These are phyloP conservation scores for Burhinus bistriatus DNA, from an alignment of 2,113 vertebrate genomes.

Conservation along the genomic window DNA sequence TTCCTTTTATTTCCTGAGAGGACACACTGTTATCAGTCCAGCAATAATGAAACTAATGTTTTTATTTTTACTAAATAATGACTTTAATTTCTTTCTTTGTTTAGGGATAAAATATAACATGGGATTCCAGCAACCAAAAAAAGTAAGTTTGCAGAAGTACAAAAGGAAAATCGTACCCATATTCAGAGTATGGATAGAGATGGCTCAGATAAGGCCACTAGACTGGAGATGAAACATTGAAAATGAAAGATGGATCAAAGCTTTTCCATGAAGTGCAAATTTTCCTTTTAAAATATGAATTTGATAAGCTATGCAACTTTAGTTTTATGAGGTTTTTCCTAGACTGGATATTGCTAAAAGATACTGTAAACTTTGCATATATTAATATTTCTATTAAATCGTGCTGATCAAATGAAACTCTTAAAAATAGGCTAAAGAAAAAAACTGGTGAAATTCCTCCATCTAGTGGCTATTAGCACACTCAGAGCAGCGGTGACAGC, in stretches of 20 bases:
- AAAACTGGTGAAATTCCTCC: slow-evolving; percentile 50
- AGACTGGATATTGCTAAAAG: slow-evolving; percentile 2
- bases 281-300: not conserved
- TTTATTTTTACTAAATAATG: slow-evolving; percentile 20
- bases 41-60: not conserved
- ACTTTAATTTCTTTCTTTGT: slow-evolving; percentile 59
- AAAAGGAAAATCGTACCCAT: not conserved
- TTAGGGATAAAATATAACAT: slow-evolving; percentile 76
- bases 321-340: not conserved
- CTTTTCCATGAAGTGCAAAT: slow-evolving; percentile 2
- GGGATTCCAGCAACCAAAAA: slow-evolving; percentile 68
- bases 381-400: not conserved
- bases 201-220: not conserved
- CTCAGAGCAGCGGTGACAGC: not conserved
- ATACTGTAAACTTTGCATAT: not conserved
- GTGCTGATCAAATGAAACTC: not conserved
- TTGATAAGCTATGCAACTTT: slow-evolving; percentile 12
- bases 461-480: slow-evolving; percentile 61
- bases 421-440: not conserved
- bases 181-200: not conserved
- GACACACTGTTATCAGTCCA: not conserved
- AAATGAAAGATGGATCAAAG: not conserved
- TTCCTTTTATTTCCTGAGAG: not conserved
- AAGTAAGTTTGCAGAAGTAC: slow-evolving; percentile 67
- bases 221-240: not conserved